Conservation (phyloP, 2,113 vertebrate genomes). For the Ptychochromis oligacanthus region DNA sequence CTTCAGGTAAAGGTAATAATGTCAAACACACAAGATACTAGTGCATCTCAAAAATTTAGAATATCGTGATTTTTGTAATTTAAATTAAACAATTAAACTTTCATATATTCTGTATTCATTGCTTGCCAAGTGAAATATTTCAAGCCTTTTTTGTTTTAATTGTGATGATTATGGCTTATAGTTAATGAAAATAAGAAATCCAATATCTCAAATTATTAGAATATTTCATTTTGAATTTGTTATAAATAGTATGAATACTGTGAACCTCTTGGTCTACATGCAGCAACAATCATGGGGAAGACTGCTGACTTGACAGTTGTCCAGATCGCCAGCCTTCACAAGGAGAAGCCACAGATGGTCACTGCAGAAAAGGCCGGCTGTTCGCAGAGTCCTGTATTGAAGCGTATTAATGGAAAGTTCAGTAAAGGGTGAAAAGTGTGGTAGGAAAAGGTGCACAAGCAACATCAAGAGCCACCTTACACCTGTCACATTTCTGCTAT, state of each 20-base stretch:
- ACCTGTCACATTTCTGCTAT: not conserved
- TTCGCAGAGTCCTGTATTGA: not conserved
- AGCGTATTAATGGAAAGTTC: not conserved
- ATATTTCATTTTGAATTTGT: not conserved
- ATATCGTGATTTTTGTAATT: not conserved
- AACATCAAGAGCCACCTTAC: not conserved
- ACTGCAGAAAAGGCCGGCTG: not conserved
- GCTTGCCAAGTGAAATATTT: no score
- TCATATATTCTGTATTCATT: no score
- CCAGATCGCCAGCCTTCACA: not conserved
- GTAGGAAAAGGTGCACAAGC: not conserved
- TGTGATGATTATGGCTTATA: not conserved
- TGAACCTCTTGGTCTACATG: no score
- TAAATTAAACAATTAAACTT: no score
- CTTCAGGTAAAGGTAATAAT: not conserved
- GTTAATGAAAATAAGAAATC: fast-evolving
- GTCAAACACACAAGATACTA: not conserved
- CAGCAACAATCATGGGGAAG: not conserved
- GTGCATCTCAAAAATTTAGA: not conserved
- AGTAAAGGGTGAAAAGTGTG: not conserved
- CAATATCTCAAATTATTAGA: not conserved
- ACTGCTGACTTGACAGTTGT: not conserved
- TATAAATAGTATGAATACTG: no score
- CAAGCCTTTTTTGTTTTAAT: not conserved
- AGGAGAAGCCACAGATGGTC: not conserved